A percentile compares a stretch with the other conserved stretches of the same genome.
phyloP scores from a whole-genome alignment of 2,888 invertebrate species.

The Theretra japonica region DNA sequence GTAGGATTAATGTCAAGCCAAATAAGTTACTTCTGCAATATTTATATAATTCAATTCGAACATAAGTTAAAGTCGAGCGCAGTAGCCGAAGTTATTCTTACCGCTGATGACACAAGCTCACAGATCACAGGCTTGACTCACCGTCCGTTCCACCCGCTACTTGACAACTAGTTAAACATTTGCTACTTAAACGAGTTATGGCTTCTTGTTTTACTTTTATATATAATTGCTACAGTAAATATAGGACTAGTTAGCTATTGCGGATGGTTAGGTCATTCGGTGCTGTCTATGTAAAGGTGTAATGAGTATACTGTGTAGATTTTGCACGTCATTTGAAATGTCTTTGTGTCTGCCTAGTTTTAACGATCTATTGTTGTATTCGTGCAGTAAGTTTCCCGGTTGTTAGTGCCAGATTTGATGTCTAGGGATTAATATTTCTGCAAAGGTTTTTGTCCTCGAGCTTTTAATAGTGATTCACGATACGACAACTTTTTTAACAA shows the following conservation, averaged over 20 bases:
- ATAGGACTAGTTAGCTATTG: not conserved
- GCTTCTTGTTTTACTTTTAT: constrained; percentile 3
- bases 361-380: constrained; percentile 8
- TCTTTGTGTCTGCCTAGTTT: not conserved
- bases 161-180: constrained; percentile 23
- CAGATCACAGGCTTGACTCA: too few relatives aligned
- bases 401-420: not conserved
- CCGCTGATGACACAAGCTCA: constrained; percentile 59
- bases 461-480: not conserved
- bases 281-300: not conserved
- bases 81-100: constrained; percentile 53
- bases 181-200: constrained; percentile 21
- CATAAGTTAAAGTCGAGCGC: constrained; percentile 35
- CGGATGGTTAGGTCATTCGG: not conserved
- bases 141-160: constrained; percentile 16
- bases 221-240: constrained; percentile 2
- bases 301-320: too few relatives aligned
- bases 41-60: not conserved
- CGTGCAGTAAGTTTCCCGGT: not conserved
- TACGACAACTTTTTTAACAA: too few relatives aligned
- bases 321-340: not conserved
- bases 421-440: not conserved
- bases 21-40: too few relatives aligned
- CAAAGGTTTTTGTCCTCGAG: not conserved
- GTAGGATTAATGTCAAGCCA: too few relatives aligned